These are phyloP conservation scores for Lates calcarifer DNA, from an alignment of 2,113 vertebrate genomes.

Conservation along the genomic window DNA sequence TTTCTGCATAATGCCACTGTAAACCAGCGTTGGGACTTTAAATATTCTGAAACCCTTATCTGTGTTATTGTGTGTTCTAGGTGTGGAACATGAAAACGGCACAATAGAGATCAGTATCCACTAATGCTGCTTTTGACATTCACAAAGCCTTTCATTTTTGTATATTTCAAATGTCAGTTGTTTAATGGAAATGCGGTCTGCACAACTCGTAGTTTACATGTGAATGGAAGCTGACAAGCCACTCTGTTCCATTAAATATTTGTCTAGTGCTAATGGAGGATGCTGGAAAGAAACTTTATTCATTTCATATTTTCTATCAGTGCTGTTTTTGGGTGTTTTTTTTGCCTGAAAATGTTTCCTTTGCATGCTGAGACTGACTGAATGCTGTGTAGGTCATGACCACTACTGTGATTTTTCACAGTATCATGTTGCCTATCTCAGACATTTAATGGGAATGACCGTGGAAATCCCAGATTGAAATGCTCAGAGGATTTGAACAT, in stretches of 20 bases:
- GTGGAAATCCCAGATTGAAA: background rate
- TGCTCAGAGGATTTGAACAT: background rate
- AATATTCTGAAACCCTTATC: background rate
- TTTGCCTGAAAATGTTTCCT: background rate
- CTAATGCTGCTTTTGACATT: conserved; percentile 9
- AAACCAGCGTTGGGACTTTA: background rate
- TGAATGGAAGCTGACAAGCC: background rate
- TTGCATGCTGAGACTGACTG: background rate
- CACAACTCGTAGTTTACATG: background rate
- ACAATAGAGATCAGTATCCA: background rate
- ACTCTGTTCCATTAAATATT: background rate
- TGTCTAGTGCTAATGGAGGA: background rate
- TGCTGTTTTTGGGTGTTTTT: background rate
- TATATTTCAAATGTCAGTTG: conserved; percentile 6
- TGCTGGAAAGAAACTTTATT: background rate
- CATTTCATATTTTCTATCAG: background rate
- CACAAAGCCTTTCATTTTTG: background rate
- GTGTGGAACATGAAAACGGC: background rate
- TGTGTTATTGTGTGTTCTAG: background rate
- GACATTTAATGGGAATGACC: background rate
- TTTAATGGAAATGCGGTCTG: background rate
- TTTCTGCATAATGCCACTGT: background rate
- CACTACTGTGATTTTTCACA: background rate
- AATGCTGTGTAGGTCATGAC: background rate
- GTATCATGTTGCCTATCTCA: background rate